Percentiles rank a stretch among this genome's conserved stretches.
Evolutionary conservation across 2,888 invertebrate genomes (phyloP).

Genomic region (Eupithecia abbreviata): DNA sequence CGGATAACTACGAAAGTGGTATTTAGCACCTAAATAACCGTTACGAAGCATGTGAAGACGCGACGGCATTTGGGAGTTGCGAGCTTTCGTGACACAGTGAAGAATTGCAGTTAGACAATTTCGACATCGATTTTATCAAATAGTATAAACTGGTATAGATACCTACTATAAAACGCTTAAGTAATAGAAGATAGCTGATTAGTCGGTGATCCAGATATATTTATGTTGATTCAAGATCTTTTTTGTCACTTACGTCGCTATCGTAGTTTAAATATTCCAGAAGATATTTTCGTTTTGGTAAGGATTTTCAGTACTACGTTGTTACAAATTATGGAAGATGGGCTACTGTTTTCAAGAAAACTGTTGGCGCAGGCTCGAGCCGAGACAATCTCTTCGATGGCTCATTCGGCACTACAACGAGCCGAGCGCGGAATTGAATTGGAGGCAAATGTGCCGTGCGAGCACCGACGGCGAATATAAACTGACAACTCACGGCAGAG

Average conservation of each 20-base stretch:
- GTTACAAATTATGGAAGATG: slow-evolving; percentile 8
- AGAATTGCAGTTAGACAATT: slow-evolving; percentile 10
- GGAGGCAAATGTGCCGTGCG: slow-evolving; percentile 79
- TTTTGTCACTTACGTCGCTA: not conserved
- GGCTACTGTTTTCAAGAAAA: slow-evolving; percentile 13
- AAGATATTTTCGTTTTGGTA: not conserved
- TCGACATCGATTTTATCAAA: not conserved
- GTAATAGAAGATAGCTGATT: not conserved
- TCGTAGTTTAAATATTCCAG: not conserved
- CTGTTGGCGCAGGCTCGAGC: slow-evolving; percentile 28
- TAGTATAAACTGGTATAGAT: not conserved
- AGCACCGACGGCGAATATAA: slow-evolving; percentile 75
- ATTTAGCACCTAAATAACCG: slow-evolving; percentile 40
- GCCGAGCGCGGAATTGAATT: slow-evolving; percentile 79
- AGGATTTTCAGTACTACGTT: not conserved
- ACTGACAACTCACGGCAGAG: slow-evolving; percentile 68
- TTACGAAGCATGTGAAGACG: slow-evolving; percentile 31
- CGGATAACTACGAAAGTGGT: slow-evolving; percentile 36
- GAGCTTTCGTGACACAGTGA: slow-evolving; percentile 17
- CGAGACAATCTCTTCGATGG: slow-evolving; percentile 77
- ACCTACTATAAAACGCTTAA: not conserved
- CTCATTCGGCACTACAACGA: slow-evolving; percentile 79
- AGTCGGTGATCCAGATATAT: not conserved
- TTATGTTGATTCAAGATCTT: not conserved
- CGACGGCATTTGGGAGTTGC: slow-evolving; percentile 29